Conservation (phyloP, 2,888 invertebrate species). For the Cerceris rybyensis region DNA sequence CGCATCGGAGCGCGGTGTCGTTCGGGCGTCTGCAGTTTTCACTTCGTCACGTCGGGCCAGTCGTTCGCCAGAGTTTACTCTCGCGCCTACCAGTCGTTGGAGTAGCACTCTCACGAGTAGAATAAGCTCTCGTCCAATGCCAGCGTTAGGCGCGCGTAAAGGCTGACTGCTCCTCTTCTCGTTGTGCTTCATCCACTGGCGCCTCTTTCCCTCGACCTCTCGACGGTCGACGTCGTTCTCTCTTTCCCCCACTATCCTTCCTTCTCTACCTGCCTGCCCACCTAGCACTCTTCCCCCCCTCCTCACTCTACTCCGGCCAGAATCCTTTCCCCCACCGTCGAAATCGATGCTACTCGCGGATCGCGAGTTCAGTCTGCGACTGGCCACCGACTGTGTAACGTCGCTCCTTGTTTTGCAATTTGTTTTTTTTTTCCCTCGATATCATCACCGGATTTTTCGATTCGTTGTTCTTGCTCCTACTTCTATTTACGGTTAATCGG, state of each 20-base stretch:
- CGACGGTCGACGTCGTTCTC: conserved; percentile 17
- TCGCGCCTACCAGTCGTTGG: conserved; percentile 30
- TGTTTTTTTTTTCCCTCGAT: conserved; percentile 16
- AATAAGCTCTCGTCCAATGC: conserved; percentile 44
- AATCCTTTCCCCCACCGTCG: conserved; percentile 73
- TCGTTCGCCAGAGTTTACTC: conserved; percentile 28
- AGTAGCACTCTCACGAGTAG: conserved; percentile 36
- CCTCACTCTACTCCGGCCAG: conserved; percentile 54
- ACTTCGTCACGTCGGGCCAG: conserved; percentile 15
- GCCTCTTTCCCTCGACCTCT: conserved; percentile 51
- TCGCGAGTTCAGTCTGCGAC: conserved; percentile 76
- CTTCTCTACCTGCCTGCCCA: conserved; percentile 8
- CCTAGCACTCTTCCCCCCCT: conserved; percentile 40
- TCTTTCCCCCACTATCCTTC: conserved; percentile 21
- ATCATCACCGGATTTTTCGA: conserved; percentile 4
- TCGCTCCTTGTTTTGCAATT: conserved; percentile 48
- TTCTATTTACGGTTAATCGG: not conserved
- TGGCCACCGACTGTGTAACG: conserved; percentile 72
- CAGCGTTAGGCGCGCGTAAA: conserved; percentile 46
- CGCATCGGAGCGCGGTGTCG: conserved; percentile 17
- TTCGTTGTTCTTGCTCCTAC: not conserved
- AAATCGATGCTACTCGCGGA: conserved; percentile 77
- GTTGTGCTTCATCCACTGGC: conserved; percentile 46
- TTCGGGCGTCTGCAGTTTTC: conserved; percentile 1
- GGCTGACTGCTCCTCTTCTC: conserved; percentile 61